Percentiles rank a stretch among this genome's conserved stretches.
Conservation (phyloP, 2,888 invertebrate genomes). For the Kryphioiulus occultus region DNA sequence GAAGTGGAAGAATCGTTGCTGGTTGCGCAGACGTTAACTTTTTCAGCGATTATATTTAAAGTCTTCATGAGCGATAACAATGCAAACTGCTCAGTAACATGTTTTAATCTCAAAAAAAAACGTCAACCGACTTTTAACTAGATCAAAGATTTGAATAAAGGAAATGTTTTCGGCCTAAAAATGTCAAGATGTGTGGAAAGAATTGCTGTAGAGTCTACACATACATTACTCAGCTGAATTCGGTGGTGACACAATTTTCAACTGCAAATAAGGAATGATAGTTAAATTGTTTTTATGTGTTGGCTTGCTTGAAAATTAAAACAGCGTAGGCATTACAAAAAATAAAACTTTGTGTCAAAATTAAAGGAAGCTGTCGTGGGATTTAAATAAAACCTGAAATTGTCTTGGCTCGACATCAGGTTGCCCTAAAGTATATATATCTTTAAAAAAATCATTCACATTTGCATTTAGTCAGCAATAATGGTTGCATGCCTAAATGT, state of each 20-base stretch:
- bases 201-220: background rate
- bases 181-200: background rate
- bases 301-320: background rate
- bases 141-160: background rate
- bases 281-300: background rate
- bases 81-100: background rate
- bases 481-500: background rate
- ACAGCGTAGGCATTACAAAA: background rate
- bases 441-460: constrained; percentile 31
- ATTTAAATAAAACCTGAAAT: constrained; percentile 12
- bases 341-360: background rate
- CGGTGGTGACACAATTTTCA: background rate
- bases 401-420: background rate
- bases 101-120: background rate
- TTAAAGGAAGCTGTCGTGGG: background rate
- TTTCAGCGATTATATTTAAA: background rate
- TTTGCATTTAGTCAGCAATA: constrained; percentile 26
- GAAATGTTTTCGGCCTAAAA: background rate
- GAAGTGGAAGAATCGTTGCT: background rate
- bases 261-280: background rate
- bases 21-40: background rate
- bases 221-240: background rate
- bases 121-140: background rate
- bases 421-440: background rate
- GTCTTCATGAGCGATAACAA: background rate